These are phyloP conservation scores for Tinea semifulvella DNA, from an alignment of 2,888 invertebrate species.

Conservation along the genomic window DNA sequence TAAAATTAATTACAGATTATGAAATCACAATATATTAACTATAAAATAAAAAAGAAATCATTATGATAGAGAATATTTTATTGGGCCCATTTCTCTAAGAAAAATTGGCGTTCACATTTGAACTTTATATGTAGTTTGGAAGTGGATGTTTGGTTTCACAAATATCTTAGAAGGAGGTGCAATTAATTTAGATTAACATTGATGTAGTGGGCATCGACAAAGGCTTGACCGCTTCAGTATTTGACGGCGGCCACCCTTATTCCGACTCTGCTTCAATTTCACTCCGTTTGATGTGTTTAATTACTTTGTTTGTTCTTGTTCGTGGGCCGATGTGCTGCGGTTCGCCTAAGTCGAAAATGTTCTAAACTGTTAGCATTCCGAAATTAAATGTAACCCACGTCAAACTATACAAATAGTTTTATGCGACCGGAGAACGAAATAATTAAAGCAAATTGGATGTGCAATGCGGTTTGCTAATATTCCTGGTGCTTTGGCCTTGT, in stretches of 20 bases:
- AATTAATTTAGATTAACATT: slow-evolving; percentile 13
- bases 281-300: slow-evolving; percentile 63
- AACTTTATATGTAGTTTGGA: too few species aligned
- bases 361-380: slow-evolving; percentile 55
- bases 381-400: slow-evolving; percentile 63
- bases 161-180: slow-evolving; percentile 1
- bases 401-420: slow-evolving; percentile 58
- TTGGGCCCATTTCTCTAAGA: too few species aligned
- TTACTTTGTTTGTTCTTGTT: slow-evolving; percentile 65
- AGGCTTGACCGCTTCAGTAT: slow-evolving; percentile 14
- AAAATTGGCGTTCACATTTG: too few species aligned
- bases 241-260: slow-evolving; percentile 20
- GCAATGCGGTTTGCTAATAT: not conserved
- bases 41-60: too few species aligned
- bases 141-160: too few species aligned
- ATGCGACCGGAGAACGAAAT: slow-evolving; percentile 21
- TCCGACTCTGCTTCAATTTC: slow-evolving; percentile 56
- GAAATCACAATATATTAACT: too few species aligned
- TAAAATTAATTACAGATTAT: too few species aligned
- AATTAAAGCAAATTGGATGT: slow-evolving; percentile 11
- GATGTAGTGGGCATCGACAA: slow-evolving; percentile 13
- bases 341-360: slow-evolving; percentile 53
- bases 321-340: slow-evolving; percentile 50
- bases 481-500: slow-evolving; percentile 3
- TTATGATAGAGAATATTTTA: too few species aligned